Evolutionary conservation across 92 coral and sea anemone species (phyloP), one percentile per base, ranked within the genome.

Genomic region (Epizoanthus rinbou): DNA sequence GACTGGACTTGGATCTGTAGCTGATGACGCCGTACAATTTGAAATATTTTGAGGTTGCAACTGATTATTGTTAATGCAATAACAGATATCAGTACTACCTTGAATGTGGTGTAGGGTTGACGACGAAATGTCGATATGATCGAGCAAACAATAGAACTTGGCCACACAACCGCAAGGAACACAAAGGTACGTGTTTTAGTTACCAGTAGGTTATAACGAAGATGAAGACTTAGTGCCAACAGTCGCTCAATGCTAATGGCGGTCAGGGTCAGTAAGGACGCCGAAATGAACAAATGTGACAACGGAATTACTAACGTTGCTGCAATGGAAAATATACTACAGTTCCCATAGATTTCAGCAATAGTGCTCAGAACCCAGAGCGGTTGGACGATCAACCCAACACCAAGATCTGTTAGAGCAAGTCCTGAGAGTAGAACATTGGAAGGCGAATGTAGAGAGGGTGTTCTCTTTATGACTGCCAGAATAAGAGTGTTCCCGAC

Each of bases 401-500:
- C 80, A 35, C 85, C 85, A 17, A 86, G 73, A 64, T 86, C 89
- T 14, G 89, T 78, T 47, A 79, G 43, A 23, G 85, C 89, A 24
- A 86, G 33, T 15, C 89, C 81, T n/a, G 81, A 79, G 8, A 86
- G 56, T 0, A 86, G 80, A 22, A 73, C 71, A 41, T 57, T 69
- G 2, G 89, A 57, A 10, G 89, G 89, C 11, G 85, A 68, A 43
- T 86, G 85, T 13, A 86, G 74, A 22, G 45, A 35, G 5, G 85
- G 73, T 39, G 74, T 86, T 33, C 19, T 71, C 85, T 70, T 68
- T 22, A 85, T 85, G 25, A 84, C 73, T 0, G 68, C 11, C 35
- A 86, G n/a, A 39, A 70, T 84, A 11, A 79, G 52, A 37, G 54
- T 24, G 57, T 86, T 86, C 15, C 89, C 80, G 28, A 78, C 39